These are phyloP conservation scores for Falco berigora DNA, from an alignment of 2,797 vertebrate species.

Conservation along the genomic window DNA sequence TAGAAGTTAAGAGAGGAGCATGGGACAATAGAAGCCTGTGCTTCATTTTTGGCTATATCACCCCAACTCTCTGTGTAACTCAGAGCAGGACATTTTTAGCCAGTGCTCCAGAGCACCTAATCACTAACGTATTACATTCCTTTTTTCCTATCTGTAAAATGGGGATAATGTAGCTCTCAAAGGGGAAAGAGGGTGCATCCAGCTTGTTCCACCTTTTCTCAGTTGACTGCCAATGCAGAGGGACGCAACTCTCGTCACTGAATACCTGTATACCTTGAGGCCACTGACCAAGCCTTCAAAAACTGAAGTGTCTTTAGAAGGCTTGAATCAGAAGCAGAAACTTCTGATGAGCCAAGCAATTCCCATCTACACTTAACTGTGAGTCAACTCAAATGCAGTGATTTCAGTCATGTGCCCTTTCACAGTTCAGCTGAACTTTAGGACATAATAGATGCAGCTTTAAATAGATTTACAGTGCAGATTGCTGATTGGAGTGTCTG, in stretches of 20 bases:
- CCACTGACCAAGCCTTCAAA: background rate
- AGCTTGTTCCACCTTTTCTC: background rate
- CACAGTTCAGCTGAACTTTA: slow-evolving; percentile 61
- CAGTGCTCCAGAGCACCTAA: background rate
- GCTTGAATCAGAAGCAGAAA: slow-evolving; percentile 27
- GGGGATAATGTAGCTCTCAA: background rate
- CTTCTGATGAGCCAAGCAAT: slow-evolving; percentile 1
- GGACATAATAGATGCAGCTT: slow-evolving; percentile 52
- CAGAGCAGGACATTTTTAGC: background rate
- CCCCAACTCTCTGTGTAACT: background rate
- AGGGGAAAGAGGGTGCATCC: background rate
- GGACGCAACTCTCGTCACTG: background rate
- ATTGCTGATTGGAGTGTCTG: slow-evolving; percentile 47
- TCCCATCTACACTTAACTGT: slow-evolving; percentile 14
- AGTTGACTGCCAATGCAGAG: background rate
- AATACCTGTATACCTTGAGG: background rate
- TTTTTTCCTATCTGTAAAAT: background rate
- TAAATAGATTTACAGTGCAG: slow-evolving; percentile 53
- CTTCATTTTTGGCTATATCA: background rate
- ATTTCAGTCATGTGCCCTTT: slow-evolving; percentile 61
- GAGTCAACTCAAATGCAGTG: slow-evolving; percentile 49
- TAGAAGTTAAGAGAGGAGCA: background rate
- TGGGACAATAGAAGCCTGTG: background rate
- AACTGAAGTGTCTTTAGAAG: background rate
- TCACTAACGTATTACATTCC: background rate